Conservation (phyloP, 2,113 vertebrate species). For the Arvicanthis niloticus region DNA sequence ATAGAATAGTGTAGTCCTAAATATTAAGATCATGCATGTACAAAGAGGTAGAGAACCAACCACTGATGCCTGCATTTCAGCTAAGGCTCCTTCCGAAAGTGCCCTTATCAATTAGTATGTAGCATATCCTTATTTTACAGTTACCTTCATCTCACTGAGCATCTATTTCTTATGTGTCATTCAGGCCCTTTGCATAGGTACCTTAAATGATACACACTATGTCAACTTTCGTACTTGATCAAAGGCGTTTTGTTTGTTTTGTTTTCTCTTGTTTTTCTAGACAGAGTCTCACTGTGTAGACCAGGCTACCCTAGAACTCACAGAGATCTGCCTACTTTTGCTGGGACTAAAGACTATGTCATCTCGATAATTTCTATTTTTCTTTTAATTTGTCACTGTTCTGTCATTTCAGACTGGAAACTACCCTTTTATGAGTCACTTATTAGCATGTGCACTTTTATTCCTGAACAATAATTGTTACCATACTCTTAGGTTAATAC, state of each 20-base stretch:
- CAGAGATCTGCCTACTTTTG: not conserved
- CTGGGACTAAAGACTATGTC: not conserved
- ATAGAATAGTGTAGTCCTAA: not conserved
- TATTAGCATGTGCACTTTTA: not conserved
- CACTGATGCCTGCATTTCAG: constrained; percentile 2
- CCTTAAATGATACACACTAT: not conserved
- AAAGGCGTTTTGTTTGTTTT: not conserved
- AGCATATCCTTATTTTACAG: not conserved
- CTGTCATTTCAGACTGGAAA: constrained; percentile 27
- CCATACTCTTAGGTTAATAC: not conserved
- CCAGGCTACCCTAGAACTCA: not conserved
- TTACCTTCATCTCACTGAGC: not conserved
- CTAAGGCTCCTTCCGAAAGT: not conserved
- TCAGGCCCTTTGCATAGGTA: not conserved
- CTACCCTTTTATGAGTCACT: not conserved
- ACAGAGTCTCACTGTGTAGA: not conserved
- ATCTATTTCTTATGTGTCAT: not conserved
- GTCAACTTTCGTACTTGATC: not conserved
- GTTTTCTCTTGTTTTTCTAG: not conserved
- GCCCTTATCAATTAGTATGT: not conserved
- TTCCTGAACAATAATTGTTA: not conserved
- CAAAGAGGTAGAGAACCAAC: not conserved
- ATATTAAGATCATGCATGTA: not conserved
- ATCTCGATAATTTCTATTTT: not conserved
- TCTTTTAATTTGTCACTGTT: constrained; percentile 12